Evolutionary conservation across 2,797 vertebrate genomes (phyloP).

Genomic region (Hippopotamyrus pictus): DNA sequence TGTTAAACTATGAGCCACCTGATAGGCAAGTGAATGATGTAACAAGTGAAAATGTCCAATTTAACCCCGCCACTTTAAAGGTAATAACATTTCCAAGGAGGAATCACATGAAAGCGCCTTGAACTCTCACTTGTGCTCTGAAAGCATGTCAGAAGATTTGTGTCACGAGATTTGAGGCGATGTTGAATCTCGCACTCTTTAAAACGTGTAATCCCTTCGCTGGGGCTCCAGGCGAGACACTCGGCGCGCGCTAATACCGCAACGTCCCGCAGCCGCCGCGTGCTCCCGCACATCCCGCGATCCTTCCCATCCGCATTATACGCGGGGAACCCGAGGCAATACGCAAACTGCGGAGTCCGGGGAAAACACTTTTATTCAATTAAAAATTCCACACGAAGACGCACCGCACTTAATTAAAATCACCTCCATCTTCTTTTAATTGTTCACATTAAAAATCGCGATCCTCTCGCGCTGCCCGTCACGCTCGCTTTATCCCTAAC

Average conservation of each 20-base stretch:
- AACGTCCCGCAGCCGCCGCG: neutral
- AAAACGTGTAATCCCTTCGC: slow-evolving; percentile 7
- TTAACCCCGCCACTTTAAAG: neutral
- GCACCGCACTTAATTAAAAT: neutral
- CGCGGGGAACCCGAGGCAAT: neutral
- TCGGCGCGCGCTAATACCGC: neutral
- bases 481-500: neutral
- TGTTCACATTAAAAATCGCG: neutral
- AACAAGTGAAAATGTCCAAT: neutral
- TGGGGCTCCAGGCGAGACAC: slow-evolving; percentile 1
- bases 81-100: neutral
- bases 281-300: neutral
- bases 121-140: slow-evolving; percentile 16
- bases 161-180: neutral
- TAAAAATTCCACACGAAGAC: neutral
- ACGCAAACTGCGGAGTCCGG: neutral
- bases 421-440: neutral
- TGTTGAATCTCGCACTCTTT: neutral
- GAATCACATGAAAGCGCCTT: neutral
- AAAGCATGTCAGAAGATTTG: neutral
- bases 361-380: neutral
- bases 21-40: neutral
- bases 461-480: neutral
- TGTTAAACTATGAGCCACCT: neutral
- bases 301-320: neutral